Evolutionary conservation across 2,888 invertebrate species (phyloP).

Genomic region (Calameuta pallipes): DNA sequence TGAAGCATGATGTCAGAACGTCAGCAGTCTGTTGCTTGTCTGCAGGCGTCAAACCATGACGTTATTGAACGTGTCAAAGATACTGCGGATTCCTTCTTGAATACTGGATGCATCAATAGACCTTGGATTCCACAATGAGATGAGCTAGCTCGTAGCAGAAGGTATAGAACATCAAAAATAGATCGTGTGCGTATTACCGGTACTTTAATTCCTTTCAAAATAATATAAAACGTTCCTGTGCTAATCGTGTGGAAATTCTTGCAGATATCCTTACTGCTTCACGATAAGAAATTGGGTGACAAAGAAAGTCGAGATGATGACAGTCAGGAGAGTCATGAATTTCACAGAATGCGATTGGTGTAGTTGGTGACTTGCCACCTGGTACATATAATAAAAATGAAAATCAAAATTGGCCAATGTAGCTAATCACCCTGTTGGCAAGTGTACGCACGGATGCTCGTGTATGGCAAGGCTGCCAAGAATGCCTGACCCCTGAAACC

Average conservation of each 20-base stretch:
- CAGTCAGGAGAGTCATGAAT: not conserved
- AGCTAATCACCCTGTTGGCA: conserved; percentile 37
- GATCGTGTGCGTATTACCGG: not conserved
- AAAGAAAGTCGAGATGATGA: not conserved
- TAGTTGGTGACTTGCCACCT: not conserved
- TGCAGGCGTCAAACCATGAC: not conserved
- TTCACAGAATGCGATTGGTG: not conserved
- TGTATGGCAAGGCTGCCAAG: conserved; percentile 39
- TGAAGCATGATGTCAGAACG: not conserved
- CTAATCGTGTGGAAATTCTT: not conserved
- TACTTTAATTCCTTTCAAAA: not conserved
- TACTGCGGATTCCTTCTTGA: not conserved
- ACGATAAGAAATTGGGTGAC: not conserved
- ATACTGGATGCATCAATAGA: not conserved
- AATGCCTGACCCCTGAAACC: conserved; percentile 44
- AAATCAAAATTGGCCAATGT: conserved; percentile 18
- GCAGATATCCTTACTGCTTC: too few species aligned
- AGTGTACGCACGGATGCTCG: conserved; percentile 19
- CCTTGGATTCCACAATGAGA: not conserved
- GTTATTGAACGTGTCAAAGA: not conserved
- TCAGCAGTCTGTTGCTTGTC: not conserved
- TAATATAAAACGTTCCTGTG: not conserved
- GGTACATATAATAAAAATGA: not conserved
- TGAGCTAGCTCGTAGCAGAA: not conserved
- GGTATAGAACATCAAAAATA: not conserved